A percentile compares a stretch with the other conserved stretches of the same genome.
phyloP scores from a whole-genome alignment of 64 coral and sea anemone genomes.

The Acropora tenuis region DNA sequence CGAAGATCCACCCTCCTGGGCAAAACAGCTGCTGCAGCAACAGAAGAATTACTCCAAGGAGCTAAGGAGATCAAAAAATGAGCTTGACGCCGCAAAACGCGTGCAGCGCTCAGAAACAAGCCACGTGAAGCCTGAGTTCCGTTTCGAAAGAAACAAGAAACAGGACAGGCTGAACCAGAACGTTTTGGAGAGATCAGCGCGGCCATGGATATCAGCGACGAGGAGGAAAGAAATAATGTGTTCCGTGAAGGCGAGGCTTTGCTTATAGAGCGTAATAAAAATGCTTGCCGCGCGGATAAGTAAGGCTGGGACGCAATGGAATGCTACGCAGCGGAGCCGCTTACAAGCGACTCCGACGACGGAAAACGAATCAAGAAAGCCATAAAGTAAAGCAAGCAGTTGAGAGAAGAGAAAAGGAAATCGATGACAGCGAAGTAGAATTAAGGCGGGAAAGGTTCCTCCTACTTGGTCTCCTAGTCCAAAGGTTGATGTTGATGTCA shows the following conservation, averaged over 20 bases:
- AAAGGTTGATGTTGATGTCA: too few relatives aligned
- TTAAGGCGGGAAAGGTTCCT: background rate
- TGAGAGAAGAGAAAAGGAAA: constrained; percentile 25
- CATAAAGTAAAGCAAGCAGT: constrained; percentile 31
- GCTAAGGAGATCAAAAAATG: background rate
- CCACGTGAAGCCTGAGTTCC: background rate
- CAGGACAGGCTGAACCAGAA: constrained; percentile 26
- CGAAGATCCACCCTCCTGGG: background rate
- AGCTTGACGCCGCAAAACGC: background rate
- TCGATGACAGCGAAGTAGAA: background rate
- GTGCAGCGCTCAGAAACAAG: background rate
- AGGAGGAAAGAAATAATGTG: background rate
- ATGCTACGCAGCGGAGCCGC: constrained; percentile 35
- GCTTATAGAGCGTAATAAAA: constrained; percentile 28
- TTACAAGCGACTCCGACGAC: constrained; percentile 33
- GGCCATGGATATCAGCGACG: background rate
- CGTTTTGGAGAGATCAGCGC: background rate
- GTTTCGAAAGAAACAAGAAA: constrained; percentile 43
- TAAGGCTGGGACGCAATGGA: constrained; percentile 48
- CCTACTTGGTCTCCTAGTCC: too few relatives aligned
- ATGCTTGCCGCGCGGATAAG: constrained; percentile 34
- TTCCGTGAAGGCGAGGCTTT: constrained; percentile 34
- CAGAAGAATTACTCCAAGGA: background rate
- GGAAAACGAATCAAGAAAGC: constrained; percentile 42
- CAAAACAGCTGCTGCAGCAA: background rate